phyloP scores from a whole-genome alignment of 2,113 vertebrate species.

The Oreocharis arfaki region DNA sequence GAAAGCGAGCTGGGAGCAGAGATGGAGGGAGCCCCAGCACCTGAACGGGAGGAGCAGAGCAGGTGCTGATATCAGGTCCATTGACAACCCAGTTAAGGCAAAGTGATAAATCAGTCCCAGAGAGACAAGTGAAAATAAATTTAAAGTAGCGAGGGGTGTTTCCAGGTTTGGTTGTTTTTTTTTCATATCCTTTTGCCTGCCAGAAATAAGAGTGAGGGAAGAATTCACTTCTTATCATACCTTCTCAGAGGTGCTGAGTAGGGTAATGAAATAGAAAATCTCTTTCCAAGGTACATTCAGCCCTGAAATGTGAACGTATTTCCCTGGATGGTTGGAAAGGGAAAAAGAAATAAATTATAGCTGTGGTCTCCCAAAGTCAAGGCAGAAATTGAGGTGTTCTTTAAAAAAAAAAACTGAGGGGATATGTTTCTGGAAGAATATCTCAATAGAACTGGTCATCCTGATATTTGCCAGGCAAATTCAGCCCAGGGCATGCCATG shows the following conservation, averaged over 20 bases:
- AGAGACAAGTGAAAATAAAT: not conserved
- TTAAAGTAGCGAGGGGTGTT: not conserved
- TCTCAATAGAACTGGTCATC: not conserved
- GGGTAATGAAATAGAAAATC: constrained; percentile 48
- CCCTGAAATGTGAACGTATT: constrained; percentile 4
- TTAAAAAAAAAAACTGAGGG: not conserved
- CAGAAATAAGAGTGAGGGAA: not conserved
- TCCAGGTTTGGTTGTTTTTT: not conserved
- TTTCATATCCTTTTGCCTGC: not conserved
- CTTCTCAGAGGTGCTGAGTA: constrained; percentile 5
- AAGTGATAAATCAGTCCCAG: not conserved
- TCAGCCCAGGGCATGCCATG: not conserved
- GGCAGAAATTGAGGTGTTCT: not conserved
- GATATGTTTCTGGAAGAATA: not conserved
- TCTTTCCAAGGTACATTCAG: constrained; percentile 14
- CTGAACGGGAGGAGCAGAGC: not conserved
- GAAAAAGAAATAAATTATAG: not conserved
- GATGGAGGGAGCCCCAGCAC: not conserved
- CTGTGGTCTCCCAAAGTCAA: not conserved
- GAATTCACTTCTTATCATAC: not conserved
- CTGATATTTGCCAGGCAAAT: not conserved
- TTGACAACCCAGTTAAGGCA: not conserved
- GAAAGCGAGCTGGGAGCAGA: not conserved
- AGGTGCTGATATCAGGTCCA: not conserved
- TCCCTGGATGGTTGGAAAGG: not conserved